These are phyloP conservation scores for Enteromius mattozi DNA, from an alignment of 2,797 vertebrate genomes.

Conservation along the genomic window DNA sequence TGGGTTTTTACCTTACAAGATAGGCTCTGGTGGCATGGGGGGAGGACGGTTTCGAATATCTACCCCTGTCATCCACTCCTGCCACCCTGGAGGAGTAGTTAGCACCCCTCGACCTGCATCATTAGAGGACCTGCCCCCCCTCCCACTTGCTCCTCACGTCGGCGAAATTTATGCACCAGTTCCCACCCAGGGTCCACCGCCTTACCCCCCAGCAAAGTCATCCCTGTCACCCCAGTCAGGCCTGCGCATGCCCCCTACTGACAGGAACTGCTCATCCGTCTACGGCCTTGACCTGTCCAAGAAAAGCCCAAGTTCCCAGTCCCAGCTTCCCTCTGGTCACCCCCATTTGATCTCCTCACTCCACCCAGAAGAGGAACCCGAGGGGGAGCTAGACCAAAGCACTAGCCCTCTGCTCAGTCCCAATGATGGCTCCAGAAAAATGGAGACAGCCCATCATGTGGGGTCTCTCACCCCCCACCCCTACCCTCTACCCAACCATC, in stretches of 20 bases:
- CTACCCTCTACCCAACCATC: slow-evolving; percentile 81
- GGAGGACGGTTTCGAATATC: slow-evolving; percentile 84
- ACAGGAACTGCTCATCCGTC: slow-evolving; percentile 91
- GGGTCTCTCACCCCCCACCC: slow-evolving; percentile 74
- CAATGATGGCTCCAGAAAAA: slow-evolving; percentile 82
- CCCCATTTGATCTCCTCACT: slow-evolving; percentile 74
- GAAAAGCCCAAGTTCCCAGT: slow-evolving; percentile 89
- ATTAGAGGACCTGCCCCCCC: slow-evolving; percentile 79
- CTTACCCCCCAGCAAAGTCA: slow-evolving; percentile 79
- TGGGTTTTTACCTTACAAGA: slow-evolving; percentile 80
- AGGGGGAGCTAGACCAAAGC: slow-evolving; percentile 75
- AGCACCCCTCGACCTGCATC: slow-evolving; percentile 77
- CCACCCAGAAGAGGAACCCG: slow-evolving; percentile 81
- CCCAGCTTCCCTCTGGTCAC: slow-evolving; percentile 77
- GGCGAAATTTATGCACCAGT: slow-evolving; percentile 91
- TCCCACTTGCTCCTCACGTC: slow-evolving; percentile 85
- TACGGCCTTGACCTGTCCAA: slow-evolving; percentile 96
- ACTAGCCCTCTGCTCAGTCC: slow-evolving; percentile 80
- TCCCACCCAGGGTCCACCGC: slow-evolving; percentile 82
- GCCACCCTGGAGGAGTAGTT: slow-evolving; percentile 80
- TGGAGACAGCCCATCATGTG: slow-evolving; percentile 76
- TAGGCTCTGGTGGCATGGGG: slow-evolving; percentile 78
- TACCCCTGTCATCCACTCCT: slow-evolving; percentile 94
- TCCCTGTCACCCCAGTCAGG: slow-evolving; percentile 77
- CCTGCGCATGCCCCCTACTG: slow-evolving; percentile 79